These are phyloP conservation scores for Pomatorhinus ruficollis DNA, from an alignment of 2,113 vertebrate genomes.

Conservation along the genomic window DNA sequence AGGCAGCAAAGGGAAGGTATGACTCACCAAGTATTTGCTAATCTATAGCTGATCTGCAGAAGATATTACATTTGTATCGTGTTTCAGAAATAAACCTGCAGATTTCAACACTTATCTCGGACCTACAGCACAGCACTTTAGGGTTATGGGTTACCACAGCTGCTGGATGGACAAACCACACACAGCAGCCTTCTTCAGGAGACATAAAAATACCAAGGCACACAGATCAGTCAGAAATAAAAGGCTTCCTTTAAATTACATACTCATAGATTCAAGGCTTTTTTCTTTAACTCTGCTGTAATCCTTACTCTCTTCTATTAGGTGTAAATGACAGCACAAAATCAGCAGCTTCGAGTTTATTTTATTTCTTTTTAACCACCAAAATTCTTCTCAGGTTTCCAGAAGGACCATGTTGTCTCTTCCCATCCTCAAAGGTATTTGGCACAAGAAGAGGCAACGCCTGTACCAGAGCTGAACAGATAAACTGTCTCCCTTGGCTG, in stretches of 20 bases:
- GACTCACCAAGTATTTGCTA: conserved; percentile 46
- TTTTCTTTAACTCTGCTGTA: not conserved
- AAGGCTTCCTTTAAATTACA: not conserved
- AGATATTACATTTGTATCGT: conserved; percentile 14
- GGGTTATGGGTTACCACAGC: not conserved
- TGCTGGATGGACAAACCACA: not conserved
- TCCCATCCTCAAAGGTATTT: conserved; percentile 24
- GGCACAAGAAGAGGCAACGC: conserved; percentile 18
- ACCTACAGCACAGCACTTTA: conserved; percentile 43
- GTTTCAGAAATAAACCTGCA: conserved; percentile 26
- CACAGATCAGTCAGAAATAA: not conserved
- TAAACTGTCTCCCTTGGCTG: not conserved
- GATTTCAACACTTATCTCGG: conserved; percentile 60
- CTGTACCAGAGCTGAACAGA: conserved; percentile 7
- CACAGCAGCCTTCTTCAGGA: not conserved
- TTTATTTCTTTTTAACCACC: not conserved
- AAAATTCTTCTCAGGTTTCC: not conserved
- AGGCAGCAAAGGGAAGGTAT: conserved; percentile 13
- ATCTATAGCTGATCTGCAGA: conserved; percentile 36
- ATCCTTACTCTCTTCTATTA: not conserved
- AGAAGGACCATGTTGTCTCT: not conserved
- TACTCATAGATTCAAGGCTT: not conserved
- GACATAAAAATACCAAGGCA: not conserved
- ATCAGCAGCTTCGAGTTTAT: not conserved
- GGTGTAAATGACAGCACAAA: not conserved